Evolutionary conservation across 1,140 invertebrate species (phyloP).

Genomic region (Papilio dardanus): DNA sequence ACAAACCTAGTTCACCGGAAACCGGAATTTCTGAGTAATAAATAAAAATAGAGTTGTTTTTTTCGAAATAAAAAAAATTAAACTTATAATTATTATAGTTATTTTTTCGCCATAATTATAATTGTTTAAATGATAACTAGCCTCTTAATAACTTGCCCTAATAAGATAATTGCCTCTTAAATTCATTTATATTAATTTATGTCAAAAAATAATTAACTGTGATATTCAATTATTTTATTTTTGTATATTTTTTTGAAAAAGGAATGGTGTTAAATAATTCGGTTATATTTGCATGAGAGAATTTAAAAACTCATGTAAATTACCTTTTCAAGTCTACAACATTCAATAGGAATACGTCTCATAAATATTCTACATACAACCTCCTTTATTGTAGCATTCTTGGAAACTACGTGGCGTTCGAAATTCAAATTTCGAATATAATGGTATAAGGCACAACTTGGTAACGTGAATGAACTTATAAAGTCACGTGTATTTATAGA

Average conservation of each 20-base stretch:
- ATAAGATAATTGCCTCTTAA: background rate
- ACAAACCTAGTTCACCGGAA: conserved; percentile 23
- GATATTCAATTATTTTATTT: background rate
- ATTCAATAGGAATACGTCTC: conserved; percentile 31
- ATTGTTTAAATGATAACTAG: background rate
- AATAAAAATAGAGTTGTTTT: background rate
- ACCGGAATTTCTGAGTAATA: background rate
- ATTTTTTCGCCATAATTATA: background rate
- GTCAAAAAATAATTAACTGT: background rate
- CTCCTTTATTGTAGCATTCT: conserved; percentile 38
- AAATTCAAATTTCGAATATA: conserved; percentile 36
- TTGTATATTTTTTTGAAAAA: background rate
- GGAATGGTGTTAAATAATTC: background rate
- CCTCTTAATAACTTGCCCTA: background rate
- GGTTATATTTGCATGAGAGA: conserved; percentile 3
- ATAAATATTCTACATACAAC: conserved; percentile 39
- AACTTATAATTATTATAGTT: too few species aligned
- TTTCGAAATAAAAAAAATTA: too few species aligned
- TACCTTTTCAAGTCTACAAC: conserved; percentile 6
- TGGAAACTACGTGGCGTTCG: conserved; percentile 34
- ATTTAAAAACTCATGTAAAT: conserved; percentile 13
- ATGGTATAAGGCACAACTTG: conserved; percentile 22
- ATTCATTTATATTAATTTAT: background rate
- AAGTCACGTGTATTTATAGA: conserved; percentile 29
- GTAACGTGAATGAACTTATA: conserved; percentile 34